These are phyloP conservation scores for Psammodynastes pulverulentus DNA, from an alignment of 2,113 vertebrate genomes.

Conservation along the genomic window DNA sequence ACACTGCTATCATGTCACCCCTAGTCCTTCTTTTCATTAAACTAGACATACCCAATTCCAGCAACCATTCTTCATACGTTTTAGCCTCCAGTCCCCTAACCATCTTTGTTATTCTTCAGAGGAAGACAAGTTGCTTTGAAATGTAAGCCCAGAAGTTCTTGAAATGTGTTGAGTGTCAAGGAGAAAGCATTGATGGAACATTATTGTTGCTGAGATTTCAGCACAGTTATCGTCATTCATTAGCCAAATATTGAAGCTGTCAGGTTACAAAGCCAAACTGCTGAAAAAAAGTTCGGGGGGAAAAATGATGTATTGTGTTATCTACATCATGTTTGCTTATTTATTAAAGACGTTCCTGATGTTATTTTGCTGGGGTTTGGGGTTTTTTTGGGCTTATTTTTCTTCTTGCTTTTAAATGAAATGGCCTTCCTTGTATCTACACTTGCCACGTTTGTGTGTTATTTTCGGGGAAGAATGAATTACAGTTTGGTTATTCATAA, in stretches of 20 bases:
- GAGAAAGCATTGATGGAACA: not conserved
- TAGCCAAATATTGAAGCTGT: not conserved
- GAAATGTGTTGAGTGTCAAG: not conserved
- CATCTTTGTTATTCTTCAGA: not conserved
- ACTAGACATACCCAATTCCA: not conserved
- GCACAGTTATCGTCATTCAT: not conserved
- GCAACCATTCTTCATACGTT: not conserved
- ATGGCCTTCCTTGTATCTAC: not conserved
- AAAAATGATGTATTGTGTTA: not conserved
- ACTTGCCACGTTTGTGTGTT: not conserved
- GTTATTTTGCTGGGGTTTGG: too few relatives aligned
- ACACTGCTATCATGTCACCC: not conserved
- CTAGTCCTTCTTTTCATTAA: not conserved
- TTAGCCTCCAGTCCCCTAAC: not conserved
- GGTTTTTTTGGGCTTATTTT: too few relatives aligned
- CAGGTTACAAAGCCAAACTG: not conserved
- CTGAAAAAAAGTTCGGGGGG: not conserved
- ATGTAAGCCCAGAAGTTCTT: not conserved
- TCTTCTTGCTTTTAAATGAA: not conserved
- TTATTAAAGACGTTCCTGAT: not conserved
- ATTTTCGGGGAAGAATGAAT: not conserved
- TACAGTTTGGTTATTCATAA: not conserved
- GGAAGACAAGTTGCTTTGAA: not conserved
- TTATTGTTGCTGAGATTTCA: not conserved
- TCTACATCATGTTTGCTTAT: not conserved